Conservation (phyloP, 1,140 invertebrate species). For the Saccostrea glomerata region DNA sequence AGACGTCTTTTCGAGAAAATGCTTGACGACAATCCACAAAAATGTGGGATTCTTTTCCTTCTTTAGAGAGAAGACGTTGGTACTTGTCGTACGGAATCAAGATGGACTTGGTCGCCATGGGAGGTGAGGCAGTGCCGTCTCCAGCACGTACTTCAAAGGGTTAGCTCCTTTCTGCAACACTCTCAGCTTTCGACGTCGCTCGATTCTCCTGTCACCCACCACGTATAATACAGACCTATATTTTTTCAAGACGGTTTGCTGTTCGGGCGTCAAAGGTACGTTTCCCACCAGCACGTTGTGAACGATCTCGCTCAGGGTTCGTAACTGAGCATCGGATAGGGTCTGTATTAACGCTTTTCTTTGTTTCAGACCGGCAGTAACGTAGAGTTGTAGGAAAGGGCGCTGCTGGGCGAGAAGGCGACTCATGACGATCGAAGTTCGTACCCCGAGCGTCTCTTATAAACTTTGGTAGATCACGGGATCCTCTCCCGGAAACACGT, state of each 20-base stretch:
- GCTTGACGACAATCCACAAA: background rate
- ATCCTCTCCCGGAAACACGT: constrained; percentile 49
- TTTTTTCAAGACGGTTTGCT: constrained; percentile 6
- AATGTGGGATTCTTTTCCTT: too few species aligned
- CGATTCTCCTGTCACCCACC: background rate
- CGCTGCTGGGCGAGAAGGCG: constrained; percentile 6
- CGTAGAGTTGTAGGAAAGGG: constrained; percentile 28
- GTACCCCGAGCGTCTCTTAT: background rate
- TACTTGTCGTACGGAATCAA: constrained; percentile 42
- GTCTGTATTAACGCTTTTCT: too few species aligned
- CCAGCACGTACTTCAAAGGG: background rate
- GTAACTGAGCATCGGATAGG: too few species aligned
- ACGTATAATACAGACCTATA: constrained; percentile 9
- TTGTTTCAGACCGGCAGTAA: background rate
- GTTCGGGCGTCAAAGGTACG: constrained; percentile 20
- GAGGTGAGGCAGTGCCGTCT: background rate
- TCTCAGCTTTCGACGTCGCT: background rate
- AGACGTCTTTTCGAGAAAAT: constrained; percentile 13
- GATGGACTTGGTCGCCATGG: constrained; percentile 38
- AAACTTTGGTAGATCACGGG: constrained; percentile 39
- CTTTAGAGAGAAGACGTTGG: constrained; percentile 11
- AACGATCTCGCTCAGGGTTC: constrained; percentile 1
- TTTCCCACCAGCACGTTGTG: constrained; percentile 41
- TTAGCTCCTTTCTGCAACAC: background rate
- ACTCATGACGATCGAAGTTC: background rate